Base-by-base conservation (phyloP, 2,888 invertebrate species). In the Mesorhabditis belari region DNA sequence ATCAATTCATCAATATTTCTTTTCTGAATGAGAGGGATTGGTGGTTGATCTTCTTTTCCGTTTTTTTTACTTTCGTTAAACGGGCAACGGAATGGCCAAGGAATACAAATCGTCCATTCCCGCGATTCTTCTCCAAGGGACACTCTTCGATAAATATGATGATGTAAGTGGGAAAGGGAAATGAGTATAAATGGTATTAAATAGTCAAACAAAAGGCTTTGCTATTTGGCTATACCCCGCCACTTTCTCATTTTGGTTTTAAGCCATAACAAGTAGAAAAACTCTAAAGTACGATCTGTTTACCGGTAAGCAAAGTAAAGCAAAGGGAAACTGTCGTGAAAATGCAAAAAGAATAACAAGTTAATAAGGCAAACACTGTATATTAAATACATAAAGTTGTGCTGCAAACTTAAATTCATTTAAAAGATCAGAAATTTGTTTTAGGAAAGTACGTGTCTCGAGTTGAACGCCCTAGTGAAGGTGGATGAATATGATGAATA, bases 101-200 rank as follows among this genome's bases (percentile, higher is more conserved):
- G 90, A 90, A 84, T 95, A 92, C 85, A 95, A 96, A 83, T 89
- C 92, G 80, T 88, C 90, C 65, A 91, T 96, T 73, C 95, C 95
- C 54, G 89, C 91, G 80, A 87, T 88, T 52, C 86, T 94, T 55
- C 86, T 88, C 57, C 86, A 87, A 81, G 98, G 98, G 60, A 89
- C 90, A 74, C 86, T 88, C 59, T 93, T 96, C 84, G 96, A 98
- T 86, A 87, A 95, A 75, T 98, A 95, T 94, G 91, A 92, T 62
- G 98, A 98, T 83, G 86, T 86, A 75, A 70, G 82, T 63, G 24
- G 6, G 23, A 24, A n/a, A 9, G 49, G 29, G 9, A 57, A 60
- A 25, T 65, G 19, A 53, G n/a, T n/a, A n/a, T n/a, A n/a, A n/a
- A n/a, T n/a, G n/a, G n/a, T n/a, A n/a, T n/a, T n/a, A n/a, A n/a